Evolutionary conservation across 2,113 vertebrate genomes (phyloP).

Genomic region (Chaetura pelagica): DNA sequence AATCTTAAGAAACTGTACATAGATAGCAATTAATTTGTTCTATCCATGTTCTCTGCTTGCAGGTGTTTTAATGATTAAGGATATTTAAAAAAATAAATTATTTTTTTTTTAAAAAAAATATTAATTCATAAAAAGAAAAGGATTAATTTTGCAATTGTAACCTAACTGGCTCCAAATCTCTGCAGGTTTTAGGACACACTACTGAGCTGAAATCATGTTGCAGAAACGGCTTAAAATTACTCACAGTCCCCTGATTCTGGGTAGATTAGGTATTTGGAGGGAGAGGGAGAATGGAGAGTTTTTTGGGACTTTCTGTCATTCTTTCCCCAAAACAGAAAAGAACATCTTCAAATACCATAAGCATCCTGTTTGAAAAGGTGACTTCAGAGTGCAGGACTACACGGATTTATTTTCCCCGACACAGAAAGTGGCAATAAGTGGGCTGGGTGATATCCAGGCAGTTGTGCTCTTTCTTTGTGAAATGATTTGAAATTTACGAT

Average conservation of each 20-base stretch:
- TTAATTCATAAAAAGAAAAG: background rate
- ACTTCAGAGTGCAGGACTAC: slow-evolving; percentile 14
- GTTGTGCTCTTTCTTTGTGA: slow-evolving; percentile 20
- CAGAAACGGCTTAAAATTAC: slow-evolving; percentile 53
- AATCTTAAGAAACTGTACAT: background rate
- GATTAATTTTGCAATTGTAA: background rate
- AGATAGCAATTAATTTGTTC: background rate
- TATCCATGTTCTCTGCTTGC: background rate
- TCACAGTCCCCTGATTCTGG: slow-evolving; percentile 10
- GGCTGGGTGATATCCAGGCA: background rate
- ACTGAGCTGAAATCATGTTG: slow-evolving; percentile 9
- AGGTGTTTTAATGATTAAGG: background rate
- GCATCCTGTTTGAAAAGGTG: slow-evolving; percentile 6
- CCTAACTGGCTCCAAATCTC: slow-evolving; percentile 22
- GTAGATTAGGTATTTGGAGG: background rate
- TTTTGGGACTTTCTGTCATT: background rate
- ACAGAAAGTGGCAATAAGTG: background rate
- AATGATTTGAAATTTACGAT: background rate
- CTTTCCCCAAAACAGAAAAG: background rate
- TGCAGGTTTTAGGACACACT: slow-evolving; percentile 20
- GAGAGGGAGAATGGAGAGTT: background rate
- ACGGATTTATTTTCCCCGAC: slow-evolving; percentile 46
- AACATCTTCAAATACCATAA: slow-evolving; percentile 11
- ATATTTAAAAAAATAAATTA: background rate
- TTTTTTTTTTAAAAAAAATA: too few relatives aligned